A percentile compares a stretch with the other conserved stretches of the same genome.
phyloP scores from a whole-genome alignment of 2,113 vertebrate genomes.

The Lagenorhynchus albirostris region DNA sequence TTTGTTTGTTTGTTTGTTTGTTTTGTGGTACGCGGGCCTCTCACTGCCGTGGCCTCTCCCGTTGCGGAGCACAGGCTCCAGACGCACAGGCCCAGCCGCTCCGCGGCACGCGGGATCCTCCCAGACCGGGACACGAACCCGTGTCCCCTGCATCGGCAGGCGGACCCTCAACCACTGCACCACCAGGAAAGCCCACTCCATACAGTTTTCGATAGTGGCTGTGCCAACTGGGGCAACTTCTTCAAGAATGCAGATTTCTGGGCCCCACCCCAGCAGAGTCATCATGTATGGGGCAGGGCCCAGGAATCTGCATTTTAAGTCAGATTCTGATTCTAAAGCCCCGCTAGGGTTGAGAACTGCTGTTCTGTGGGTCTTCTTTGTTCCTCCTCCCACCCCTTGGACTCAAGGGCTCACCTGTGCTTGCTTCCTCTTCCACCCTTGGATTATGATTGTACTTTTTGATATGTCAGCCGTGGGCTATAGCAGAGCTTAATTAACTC shows the following conservation, averaged over 20 bases:
- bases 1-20: too few relatives aligned
- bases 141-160: too few relatives aligned
- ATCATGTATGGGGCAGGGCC: fast-evolving
- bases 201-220: neutral
- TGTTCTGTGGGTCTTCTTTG: neutral
- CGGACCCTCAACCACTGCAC: too few relatives aligned
- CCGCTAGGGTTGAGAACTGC: fast-evolving
- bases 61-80: too few relatives aligned
- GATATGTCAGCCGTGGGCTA: neutral
- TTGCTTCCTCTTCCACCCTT: neutral
- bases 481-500: neutral
- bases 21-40: too few relatives aligned
- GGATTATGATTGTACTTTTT: neutral
- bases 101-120: too few relatives aligned
- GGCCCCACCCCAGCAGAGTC: neutral
- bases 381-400: neutral
- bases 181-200: neutral
- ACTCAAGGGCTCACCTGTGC: neutral
- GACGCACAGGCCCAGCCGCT: too few relatives aligned
- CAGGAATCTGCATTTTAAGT: too few relatives aligned
- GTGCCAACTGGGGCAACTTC: neutral
- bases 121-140: too few relatives aligned
- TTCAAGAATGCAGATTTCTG: neutral
- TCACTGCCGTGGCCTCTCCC: too few relatives aligned
- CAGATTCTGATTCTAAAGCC: neutral